phyloP scores from a whole-genome alignment of 1,140 invertebrate species.

The Ephestia elutella region DNA sequence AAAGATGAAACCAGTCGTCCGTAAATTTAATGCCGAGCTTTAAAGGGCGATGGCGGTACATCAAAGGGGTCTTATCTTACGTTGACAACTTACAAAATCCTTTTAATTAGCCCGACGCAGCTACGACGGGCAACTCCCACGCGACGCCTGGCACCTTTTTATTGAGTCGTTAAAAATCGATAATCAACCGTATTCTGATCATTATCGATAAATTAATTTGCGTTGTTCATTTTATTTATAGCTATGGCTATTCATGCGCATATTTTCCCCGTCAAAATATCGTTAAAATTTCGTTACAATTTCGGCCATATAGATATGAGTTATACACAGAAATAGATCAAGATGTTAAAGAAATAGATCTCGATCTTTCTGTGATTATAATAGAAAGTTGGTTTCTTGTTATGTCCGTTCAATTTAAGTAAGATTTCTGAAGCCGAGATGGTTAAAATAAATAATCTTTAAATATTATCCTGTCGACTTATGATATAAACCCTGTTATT shows the following conservation, averaged over 20 bases:
- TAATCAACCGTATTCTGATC: neutral
- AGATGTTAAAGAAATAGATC: no score
- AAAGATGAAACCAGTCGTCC: neutral
- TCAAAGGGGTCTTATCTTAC: constrained; percentile 53
- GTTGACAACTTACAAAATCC: constrained; percentile 69
- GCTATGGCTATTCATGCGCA: neutral
- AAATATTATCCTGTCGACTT: no score
- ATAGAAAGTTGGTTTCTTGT: no score
- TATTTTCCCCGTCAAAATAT: neutral
- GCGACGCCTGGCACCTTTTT: constrained; percentile 33
- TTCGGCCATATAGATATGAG: no score
- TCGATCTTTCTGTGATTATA: no score
- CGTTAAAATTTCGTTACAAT: neutral
- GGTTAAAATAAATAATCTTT: no score
- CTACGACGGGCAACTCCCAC: constrained; percentile 37
- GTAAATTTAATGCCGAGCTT: constrained; percentile 7
- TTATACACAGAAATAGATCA: no score
- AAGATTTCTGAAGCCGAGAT: no score
- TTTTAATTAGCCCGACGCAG: constrained; percentile 58
- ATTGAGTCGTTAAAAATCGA: constrained; percentile 19
- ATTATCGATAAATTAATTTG: neutral
- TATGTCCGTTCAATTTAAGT: no score
- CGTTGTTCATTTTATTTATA: neutral
- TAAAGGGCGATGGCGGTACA: constrained; percentile 30
- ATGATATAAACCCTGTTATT: no score